These are phyloP conservation scores for Drosophila nikananu DNA, from an alignment of 1,140 invertebrate species.

Conservation along the genomic window DNA sequence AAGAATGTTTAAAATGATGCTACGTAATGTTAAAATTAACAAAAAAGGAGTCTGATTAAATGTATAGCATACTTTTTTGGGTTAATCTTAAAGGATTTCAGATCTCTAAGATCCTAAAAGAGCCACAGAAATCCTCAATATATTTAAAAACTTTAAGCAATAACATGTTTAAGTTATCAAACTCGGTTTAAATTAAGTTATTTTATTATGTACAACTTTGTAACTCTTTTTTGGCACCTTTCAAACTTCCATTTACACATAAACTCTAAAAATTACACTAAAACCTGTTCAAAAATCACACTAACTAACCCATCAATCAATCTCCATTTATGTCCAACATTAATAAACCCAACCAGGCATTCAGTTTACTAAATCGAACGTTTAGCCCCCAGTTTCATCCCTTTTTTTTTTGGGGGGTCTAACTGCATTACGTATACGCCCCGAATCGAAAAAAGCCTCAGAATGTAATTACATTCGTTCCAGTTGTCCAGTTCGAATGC, in stretches of 20 bases:
- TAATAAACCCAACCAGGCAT: not conserved
- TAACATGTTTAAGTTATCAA: not conserved
- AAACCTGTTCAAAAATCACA: not conserved
- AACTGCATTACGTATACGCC: constrained; percentile 25
- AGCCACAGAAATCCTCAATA: not conserved
- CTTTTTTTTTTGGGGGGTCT: not conserved
- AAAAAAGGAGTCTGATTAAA: rapidly evolving
- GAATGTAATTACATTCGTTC: constrained; percentile 33
- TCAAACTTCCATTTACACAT: not conserved
- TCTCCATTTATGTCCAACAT: constrained; percentile 1
- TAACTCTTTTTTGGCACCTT: not conserved
- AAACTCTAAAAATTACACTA: not conserved
- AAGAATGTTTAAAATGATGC: not conserved
- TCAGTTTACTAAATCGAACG: not conserved
- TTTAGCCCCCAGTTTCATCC: not conserved
- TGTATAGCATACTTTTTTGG: not conserved
- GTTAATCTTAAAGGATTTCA: too few relatives aligned
- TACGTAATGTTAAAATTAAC: not conserved
- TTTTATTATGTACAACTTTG: not conserved
- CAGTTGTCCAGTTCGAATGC: constrained; percentile 17
- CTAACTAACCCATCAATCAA: not conserved
- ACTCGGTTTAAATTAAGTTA: not conserved
- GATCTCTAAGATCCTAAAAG: not conserved
- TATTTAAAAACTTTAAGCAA: not conserved
- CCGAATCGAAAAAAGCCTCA: constrained; percentile 4